Percentiles rank a stretch among this genome's conserved stretches.
Conservation (phyloP, 1,140 invertebrate genomes). For the Caerostris darwini region DNA sequence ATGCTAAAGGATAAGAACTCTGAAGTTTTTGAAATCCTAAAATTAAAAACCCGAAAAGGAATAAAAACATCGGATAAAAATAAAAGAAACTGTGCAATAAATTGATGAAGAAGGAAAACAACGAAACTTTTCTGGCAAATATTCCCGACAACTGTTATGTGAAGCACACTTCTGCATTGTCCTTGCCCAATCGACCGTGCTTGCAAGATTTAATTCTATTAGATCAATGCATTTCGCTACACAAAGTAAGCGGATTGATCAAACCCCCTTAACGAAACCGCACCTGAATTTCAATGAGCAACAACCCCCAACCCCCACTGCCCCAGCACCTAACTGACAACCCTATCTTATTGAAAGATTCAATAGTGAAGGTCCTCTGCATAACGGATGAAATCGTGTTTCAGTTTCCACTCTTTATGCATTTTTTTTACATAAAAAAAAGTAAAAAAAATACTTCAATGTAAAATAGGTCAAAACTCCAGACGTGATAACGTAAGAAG, state of each 20-base stretch:
- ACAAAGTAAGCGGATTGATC: conserved; percentile 12
- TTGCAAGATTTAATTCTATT: conserved; percentile 6
- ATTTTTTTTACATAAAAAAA: not conserved
- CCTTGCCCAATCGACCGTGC: not conserved
- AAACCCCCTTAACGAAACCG: not conserved
- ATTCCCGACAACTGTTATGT: no score
- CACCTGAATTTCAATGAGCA: not conserved
- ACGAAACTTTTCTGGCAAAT: no score
- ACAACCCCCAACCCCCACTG: no score
- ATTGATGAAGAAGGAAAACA: no score
- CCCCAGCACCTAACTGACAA: conserved; percentile 4
- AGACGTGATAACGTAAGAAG: conserved; percentile 6
- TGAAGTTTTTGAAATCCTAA: no score
- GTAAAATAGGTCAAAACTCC: conserved; percentile 14
- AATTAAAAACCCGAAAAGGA: no score
- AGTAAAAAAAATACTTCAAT: not conserved
- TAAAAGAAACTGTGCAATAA: no score
- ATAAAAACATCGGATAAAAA: no score
- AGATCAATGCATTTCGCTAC: not conserved
- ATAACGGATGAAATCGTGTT: not conserved
- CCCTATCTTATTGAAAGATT: not conserved
- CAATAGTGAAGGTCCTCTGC: not conserved
- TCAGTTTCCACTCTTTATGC: not conserved
- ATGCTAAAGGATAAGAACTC: no score
- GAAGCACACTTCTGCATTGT: no score